Base-by-base conservation (phyloP, 1,140 invertebrate genomes). In the Drusus annulatus region DNA sequence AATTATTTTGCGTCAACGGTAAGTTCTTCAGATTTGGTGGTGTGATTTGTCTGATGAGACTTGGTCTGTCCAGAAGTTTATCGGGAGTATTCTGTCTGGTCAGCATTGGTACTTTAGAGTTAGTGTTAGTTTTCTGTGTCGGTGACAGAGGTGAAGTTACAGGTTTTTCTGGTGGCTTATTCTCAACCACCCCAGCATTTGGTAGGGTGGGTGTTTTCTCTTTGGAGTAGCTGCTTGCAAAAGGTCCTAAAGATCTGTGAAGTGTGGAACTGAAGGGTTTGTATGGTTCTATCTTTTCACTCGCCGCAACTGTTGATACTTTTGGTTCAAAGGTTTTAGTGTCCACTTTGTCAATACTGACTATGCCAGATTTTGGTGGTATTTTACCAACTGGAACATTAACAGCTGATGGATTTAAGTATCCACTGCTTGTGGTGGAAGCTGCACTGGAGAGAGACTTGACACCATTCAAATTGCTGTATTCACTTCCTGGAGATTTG, bases 381-480 rank as follows among this genome's bases (percentile, higher is more conserved):
- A 82, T 78, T 68, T 83, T 83, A 78, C 85, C 90, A 8, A 90
- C 90, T 2, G 92, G 93, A 28, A 91, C 88, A 84, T 94, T 94
- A 1, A 94, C 88, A 6, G 92, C 91, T 7, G 94, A 92, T 0
- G 94, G 93, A 83, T 93, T 91, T 58, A 95, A 89, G 85, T 95
- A 95, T 0, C 94, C 94, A 63, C 93, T 94, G 58, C 93, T 93
- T 0, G 92, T 93, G 0, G 91, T 94, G 0, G 93, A 93, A 81
- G 90, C 90, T 1, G 90, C 91, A 8, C 85, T 85, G 0, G 87
- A 85, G 5, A 84, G 85, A 0, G 90, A 92, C 84, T 93, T 93
- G 3, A 62, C 50, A 23, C 88, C 84, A 69, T 85, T 89, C 83
- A 92, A 90, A 84, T 92, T 90, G 85, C 89, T 90, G 80, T 93